A percentile compares a stretch with the other conserved stretches of the same genome.
phyloP scores from a whole-genome alignment of 2,113 vertebrate genomes.

The Lophius piscatorius region DNA sequence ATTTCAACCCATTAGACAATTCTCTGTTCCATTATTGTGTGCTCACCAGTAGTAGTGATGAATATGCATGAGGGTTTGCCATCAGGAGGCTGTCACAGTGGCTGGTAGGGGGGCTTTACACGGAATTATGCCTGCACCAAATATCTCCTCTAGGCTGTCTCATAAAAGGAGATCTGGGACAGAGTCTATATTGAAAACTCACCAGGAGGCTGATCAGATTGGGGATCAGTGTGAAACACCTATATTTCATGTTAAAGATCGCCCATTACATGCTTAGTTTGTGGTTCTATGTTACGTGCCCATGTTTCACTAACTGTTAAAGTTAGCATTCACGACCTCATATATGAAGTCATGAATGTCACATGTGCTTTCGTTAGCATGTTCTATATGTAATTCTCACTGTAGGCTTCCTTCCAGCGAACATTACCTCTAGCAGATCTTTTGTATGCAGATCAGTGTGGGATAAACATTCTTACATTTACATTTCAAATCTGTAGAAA shows the following conservation, averaged over 20 bases:
- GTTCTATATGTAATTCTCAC: slow-evolving; percentile 9
- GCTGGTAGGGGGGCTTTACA: slow-evolving; percentile 46
- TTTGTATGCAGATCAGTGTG: neutral
- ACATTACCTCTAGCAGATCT: neutral
- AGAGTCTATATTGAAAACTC: slow-evolving; percentile 66
- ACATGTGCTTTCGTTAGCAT: slow-evolving; percentile 26
- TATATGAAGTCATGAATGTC: slow-evolving; percentile 39
- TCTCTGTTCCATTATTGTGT: slow-evolving; percentile 20
- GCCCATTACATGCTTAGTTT: slow-evolving; percentile 67
- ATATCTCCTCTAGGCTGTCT: slow-evolving; percentile 49
- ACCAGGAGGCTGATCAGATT: slow-evolving; percentile 72
- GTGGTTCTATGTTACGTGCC: slow-evolving; percentile 18
- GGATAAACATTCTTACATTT: neutral
- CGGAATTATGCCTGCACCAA: slow-evolving; percentile 34
- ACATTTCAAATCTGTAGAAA: neutral
- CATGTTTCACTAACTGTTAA: slow-evolving; percentile 52
- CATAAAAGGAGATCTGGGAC: slow-evolving; percentile 66
- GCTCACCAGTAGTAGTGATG: slow-evolving; percentile 47
- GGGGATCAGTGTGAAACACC: slow-evolving; percentile 67
- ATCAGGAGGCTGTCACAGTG: slow-evolving; percentile 37
- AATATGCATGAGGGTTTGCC: slow-evolving; percentile 58
- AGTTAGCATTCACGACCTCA: slow-evolving; percentile 39
- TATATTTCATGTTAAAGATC: slow-evolving; percentile 72
- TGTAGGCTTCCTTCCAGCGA: neutral
- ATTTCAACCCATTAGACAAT: slow-evolving; percentile 36